Conservation (phyloP, 2,888 invertebrate species). For the Drosophila meridiana region DNA sequence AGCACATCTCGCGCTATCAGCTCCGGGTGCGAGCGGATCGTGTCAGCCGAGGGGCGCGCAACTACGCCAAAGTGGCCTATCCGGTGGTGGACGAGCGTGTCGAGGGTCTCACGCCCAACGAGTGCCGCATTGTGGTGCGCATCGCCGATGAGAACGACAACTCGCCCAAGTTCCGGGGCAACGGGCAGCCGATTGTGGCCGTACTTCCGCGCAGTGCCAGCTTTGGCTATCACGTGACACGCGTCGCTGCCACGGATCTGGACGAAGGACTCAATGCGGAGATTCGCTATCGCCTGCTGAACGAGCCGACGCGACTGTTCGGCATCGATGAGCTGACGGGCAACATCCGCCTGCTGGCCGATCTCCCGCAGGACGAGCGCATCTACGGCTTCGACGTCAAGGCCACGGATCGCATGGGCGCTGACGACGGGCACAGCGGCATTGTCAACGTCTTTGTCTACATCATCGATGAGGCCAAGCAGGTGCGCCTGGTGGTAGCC, state of each 20-base stretch:
- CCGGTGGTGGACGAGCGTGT: constrained; percentile 90
- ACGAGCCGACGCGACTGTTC: constrained; percentile 91
- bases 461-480: constrained; percentile 92
- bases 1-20: constrained; percentile 88
- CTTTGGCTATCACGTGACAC: constrained; percentile 93
- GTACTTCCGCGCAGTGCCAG: constrained; percentile 92
- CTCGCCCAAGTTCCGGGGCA: constrained; percentile 90
- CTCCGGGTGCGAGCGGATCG: constrained; percentile 85
- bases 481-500: constrained; percentile 91
- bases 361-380: constrained; percentile 89
- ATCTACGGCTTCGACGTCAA: constrained; percentile 95
- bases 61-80: constrained; percentile 91
- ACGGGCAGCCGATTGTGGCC: constrained; percentile 92
- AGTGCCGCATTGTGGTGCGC: constrained; percentile 91
- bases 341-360: constrained; percentile 89
- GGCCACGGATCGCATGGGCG: constrained; percentile 92
- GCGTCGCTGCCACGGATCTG: constrained; percentile 90
- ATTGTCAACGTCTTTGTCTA: constrained; percentile 95
- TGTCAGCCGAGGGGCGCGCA: constrained; percentile 87
- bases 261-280: constrained; percentile 92
- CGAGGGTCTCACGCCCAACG: constrained; percentile 90
- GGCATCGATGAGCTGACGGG: constrained; percentile 92
- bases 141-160: constrained; percentile 94
- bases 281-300: constrained; percentile 92
- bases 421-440: constrained; percentile 92